Evolutionary conservation across 2,797 vertebrate species (phyloP).

Genomic region (Rhinogobio ventralis): DNA sequence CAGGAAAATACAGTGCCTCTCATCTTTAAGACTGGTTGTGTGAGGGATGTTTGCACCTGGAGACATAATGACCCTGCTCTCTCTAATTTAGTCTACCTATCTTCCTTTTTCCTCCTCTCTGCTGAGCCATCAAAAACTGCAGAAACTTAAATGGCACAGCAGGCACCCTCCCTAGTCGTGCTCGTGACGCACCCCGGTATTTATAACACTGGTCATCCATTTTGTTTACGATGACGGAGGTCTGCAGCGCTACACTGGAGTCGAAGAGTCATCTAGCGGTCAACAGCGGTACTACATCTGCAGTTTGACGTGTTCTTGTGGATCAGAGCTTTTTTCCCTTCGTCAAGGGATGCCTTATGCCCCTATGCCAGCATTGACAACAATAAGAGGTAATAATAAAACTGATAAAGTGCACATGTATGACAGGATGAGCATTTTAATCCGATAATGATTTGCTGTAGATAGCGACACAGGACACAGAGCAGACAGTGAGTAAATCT

Average conservation of each 20-base stretch:
- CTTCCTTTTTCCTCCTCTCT: slow-evolving; percentile 58
- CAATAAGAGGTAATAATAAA: not conserved
- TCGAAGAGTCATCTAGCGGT: slow-evolving; percentile 80
- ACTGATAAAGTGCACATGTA: not conserved
- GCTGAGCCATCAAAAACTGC: slow-evolving; percentile 80
- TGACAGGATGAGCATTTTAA: slow-evolving; percentile 10
- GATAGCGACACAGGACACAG: not conserved
- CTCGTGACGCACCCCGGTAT: slow-evolving; percentile 83
- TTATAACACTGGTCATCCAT: slow-evolving; percentile 84
- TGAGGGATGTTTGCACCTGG: slow-evolving; percentile 49
- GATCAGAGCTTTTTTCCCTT: not conserved
- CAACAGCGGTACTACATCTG: slow-evolving; percentile 65
- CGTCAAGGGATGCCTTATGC: not conserved
- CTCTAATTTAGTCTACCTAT: slow-evolving; percentile 55
- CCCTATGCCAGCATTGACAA: not conserved
- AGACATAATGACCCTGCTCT: slow-evolving; percentile 56
- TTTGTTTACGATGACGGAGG: slow-evolving; percentile 79
- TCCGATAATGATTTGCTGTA: not conserved
- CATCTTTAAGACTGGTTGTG: not conserved
- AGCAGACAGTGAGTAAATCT: slow-evolving; percentile 1
- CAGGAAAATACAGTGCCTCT: slow-evolving; percentile 2
- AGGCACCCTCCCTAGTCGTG: slow-evolving; percentile 77
- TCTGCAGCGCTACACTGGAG: slow-evolving; percentile 65
- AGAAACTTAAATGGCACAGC: slow-evolving; percentile 80
- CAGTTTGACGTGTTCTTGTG: not conserved